phyloP scores from a whole-genome alignment of 2,888 invertebrate genomes.

The Leucoma salicis region DNA sequence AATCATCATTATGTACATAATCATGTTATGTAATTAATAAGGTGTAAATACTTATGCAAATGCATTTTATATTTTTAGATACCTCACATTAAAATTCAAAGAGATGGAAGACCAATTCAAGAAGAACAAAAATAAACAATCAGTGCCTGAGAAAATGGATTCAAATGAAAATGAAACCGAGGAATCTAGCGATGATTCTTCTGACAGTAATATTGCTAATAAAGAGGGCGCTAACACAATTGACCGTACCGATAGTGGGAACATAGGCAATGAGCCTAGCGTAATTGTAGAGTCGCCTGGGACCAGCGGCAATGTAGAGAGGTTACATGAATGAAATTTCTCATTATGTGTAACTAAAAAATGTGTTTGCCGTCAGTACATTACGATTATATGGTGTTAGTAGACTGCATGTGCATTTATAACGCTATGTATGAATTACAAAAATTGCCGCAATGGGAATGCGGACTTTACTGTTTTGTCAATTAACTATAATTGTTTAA shows the following conservation, averaged over 20 bases:
- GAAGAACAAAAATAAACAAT: conserved; percentile 83
- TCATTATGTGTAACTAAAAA: conserved; percentile 1
- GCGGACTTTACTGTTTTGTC: no score
- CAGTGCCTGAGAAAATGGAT: conserved; percentile 47
- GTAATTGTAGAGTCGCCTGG: conserved; percentile 66
- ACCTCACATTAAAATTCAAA: conserved; percentile 91
- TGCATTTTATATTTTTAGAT: conserved; percentile 73
- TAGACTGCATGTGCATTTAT: conserved; percentile 1
- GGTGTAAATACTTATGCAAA: neutral
- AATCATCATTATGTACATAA: no score
- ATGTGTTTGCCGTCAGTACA: neutral
- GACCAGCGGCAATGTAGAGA: conserved; percentile 67
- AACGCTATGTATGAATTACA: neutral
- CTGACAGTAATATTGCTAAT: conserved; percentile 37
- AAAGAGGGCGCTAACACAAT: conserved; percentile 32
- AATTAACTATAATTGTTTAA: no score
- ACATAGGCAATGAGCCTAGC: conserved; percentile 54
- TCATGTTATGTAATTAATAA: no score
- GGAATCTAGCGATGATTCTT: conserved; percentile 43
- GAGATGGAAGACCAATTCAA: conserved; percentile 93
- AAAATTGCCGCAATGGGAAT: neutral
- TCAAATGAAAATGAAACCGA: conserved; percentile 45
- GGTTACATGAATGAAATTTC: conserved; percentile 49
- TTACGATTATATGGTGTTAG: neutral
- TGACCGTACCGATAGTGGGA: conserved; percentile 22